Base-by-base conservation (phyloP, 2,888 invertebrate species). In the Tetrapedia diversipes region DNA sequence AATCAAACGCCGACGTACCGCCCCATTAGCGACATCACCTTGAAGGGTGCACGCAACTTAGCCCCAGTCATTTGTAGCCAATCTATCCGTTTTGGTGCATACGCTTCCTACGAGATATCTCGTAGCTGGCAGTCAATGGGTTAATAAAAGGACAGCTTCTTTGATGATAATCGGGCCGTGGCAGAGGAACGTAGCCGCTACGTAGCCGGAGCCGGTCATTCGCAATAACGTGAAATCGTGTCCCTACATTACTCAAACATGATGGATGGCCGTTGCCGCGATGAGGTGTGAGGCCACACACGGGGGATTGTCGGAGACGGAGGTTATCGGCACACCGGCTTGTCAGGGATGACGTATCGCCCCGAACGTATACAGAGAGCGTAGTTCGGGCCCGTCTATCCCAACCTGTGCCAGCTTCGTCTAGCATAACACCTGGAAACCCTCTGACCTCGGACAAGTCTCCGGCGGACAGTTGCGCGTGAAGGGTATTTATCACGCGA, bases 291-390 rank as follows among this genome's bases (percentile, higher is more conserved):
- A 81, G 84, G 78, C 78, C 81, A 76, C 80, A 80, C 79, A 79
- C 83, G 66, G 78, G 63, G 77, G 86, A 83, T 87, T 85, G 79
- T 77, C 83, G 80, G 80, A 80, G 86, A 83, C 79, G 81, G 79
- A 85, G 84, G 84, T 84, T 85, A 86, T 84, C 80, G 84, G 84
- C 87, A 86, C 84, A 86, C 85, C 78, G 80, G 84, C 85, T 87
- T 88, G 90, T 90, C 89, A 89, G 82, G 86, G 86, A 90, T 90
- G 90, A 90, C 90, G 88, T 89, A 90, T 90, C 86, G 85, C 86
- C 82, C 77, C 76, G 82, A 85, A 87, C 87, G 86, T 87, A 68
- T 63, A 77, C 65, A 68, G 60, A 53, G 29, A 32, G 66, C 76
- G 68, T 82, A 82, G 79, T 78, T 83, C 80, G 71, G 80, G 27